Conservation (phyloP, 1,140 invertebrate species). For the Agrilus planipennis region DNA sequence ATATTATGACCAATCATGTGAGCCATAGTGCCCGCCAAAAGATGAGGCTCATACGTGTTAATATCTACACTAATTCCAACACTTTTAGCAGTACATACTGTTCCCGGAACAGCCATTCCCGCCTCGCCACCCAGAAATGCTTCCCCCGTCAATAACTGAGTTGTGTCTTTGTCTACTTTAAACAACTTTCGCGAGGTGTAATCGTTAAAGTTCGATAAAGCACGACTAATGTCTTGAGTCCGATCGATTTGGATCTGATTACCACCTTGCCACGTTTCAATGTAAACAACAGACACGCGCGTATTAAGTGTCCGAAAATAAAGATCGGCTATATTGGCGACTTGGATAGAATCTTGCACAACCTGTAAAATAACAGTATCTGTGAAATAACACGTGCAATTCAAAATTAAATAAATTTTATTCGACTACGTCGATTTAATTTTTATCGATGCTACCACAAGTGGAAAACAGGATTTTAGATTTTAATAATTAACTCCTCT, state of each 20-base stretch:
- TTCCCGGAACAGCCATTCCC: conserved; percentile 83
- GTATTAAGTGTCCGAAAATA: conserved; percentile 73
- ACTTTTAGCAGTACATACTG: conserved; percentile 80
- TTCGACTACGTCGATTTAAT: too few relatives aligned
- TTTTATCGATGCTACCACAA: too few relatives aligned
- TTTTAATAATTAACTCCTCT: too few relatives aligned
- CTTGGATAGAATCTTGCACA: conserved; percentile 91
- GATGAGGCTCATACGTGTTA: conserved; percentile 86
- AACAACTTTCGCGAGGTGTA: conserved; percentile 74
- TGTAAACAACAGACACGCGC: conserved; percentile 84
- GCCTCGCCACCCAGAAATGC: conserved; percentile 73
- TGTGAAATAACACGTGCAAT: too few relatives aligned
- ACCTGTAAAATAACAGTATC: too few relatives aligned
- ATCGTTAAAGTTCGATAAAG: conserved; percentile 80
- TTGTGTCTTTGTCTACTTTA: conserved; percentile 75
- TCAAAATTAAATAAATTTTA: too few relatives aligned
- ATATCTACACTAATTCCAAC: conserved; percentile 86
- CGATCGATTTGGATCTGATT: conserved; percentile 73
- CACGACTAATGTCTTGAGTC: conserved; percentile 72
- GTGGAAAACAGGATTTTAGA: too few relatives aligned
- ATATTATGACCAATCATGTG: conserved; percentile 97
- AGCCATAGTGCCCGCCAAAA: conserved; percentile 84
- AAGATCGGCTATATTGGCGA: conserved; percentile 92
- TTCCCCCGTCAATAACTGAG: conserved; percentile 78
- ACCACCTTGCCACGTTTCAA: conserved; percentile 85